These are phyloP conservation scores for Pyralis farinalis DNA, from an alignment of 2,888 invertebrate species.

Conservation along the genomic window DNA sequence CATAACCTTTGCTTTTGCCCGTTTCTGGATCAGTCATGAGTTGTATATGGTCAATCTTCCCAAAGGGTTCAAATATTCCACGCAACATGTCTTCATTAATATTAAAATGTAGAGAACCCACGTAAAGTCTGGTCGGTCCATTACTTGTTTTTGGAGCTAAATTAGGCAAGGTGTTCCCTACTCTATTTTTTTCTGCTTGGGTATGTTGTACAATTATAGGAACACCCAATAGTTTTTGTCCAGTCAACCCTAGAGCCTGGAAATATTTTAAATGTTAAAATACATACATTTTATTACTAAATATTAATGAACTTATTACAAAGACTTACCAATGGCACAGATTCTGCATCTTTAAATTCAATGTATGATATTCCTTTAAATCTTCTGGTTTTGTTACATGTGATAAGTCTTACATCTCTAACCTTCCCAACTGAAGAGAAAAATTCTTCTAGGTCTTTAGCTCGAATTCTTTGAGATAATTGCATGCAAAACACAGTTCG, in stretches of 20 bases:
- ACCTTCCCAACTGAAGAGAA: constrained; percentile 99
- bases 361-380: constrained; percentile 99
- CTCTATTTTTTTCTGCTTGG: constrained; percentile 96
- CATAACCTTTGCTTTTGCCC: constrained; percentile 97
- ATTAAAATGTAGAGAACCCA: constrained; percentile 98
- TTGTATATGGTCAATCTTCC: constrained; percentile 97
- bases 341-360: constrained; percentile 98
- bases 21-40: constrained; percentile 97
- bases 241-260: constrained; percentile 96
- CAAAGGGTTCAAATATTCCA: constrained; percentile 99
- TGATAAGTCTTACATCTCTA: constrained; percentile 98
- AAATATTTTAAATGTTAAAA: constrained; percentile 18
- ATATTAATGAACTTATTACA: constrained; percentile 6
- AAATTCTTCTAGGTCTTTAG: constrained; percentile 98
- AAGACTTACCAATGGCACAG: constrained; percentile 92
- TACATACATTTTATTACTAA: not conserved
- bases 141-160: constrained; percentile 93
- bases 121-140: constrained; percentile 98
- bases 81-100: constrained; percentile 99
- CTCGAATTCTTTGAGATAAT: constrained; percentile 95
- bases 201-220: constrained; percentile 99
- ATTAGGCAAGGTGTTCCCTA: constrained; percentile 92
- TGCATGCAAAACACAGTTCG: constrained; percentile 99
- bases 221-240: constrained; percentile 96
- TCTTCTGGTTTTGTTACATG: constrained; percentile 98